Evolutionary conservation across 2,888 invertebrate genomes (phyloP), one percentile per base, ranked within the genome.

Genomic region (Schizotus pectinicornis): DNA sequence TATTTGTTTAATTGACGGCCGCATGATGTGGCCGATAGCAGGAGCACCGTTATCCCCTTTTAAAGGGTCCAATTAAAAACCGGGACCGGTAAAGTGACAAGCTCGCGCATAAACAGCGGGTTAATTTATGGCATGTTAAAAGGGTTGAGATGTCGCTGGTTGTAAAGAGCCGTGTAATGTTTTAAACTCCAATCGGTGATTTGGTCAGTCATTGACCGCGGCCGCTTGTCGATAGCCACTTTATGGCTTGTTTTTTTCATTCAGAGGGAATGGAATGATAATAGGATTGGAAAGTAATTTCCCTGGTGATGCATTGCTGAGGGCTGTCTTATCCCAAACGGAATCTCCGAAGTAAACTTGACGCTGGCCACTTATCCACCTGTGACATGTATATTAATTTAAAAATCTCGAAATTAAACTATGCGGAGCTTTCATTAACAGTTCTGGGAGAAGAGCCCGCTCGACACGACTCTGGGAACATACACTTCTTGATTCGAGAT

Each of bases 231-330:
- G 55, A 55, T 59, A 50, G 11, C 59, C 51, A 54, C 51, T 59
- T 59, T 59, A 59, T 51, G 37, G 55, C 42, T 46, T 51, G 56
- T 56, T 56, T 51, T 50, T 56, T 56, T 41, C 51, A 48, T 45
- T 50, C 36, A 39, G 56, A 43, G 12, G 8, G 43, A 60, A 60
- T 48, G 60, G 60, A 60, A 60, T 60, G 60, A 60, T 60, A 60
- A 60, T 60, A 60, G 56, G 60, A 60, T 56, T 56, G 59, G 59
- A 56, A 56, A 56, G 56, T 60, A 60, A 60, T 60, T 56, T 56
- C 48, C 51, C 36, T 51, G 46, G 54, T 54, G 59, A 55, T 59
- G 50, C 59, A 55, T 45, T 34, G 59, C 56, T 39, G 31, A 22
- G 14, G 56, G 56, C 49, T 30, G 11, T 43, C 50, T 56, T 56